Evolutionary conservation across 2,113 vertebrate genomes (phyloP).

Genomic region (Dendropsophus ebraccatus): DNA sequence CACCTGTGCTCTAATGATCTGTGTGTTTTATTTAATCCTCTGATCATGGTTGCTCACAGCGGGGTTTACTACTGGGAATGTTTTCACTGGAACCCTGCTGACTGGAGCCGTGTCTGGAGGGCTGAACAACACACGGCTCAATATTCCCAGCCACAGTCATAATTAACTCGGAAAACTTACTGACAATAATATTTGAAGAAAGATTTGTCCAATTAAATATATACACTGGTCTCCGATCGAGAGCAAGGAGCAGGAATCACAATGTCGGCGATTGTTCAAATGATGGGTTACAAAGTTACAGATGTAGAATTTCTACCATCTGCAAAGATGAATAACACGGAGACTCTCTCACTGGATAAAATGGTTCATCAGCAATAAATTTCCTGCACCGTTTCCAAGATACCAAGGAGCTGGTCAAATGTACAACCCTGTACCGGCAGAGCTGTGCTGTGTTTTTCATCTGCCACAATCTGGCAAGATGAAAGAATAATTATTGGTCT

Average conservation of each 20-base stretch:
- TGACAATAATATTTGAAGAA: constrained; percentile 45
- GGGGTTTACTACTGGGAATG: neutral
- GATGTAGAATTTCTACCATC: neutral
- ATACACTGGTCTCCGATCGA: neutral
- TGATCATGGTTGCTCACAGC: constrained; percentile 27
- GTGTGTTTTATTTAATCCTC: constrained; percentile 37
- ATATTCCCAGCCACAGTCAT: constrained; percentile 21
- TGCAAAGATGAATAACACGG: neutral
- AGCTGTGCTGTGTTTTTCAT: neutral
- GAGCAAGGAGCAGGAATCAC: neutral
- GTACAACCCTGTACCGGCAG: neutral
- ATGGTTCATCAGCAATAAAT: neutral
- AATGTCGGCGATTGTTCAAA: neutral
- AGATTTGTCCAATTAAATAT: constrained; percentile 39
- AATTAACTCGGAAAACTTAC: constrained; percentile 28
- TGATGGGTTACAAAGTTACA: neutral
- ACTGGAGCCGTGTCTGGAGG: constrained; percentile 29
- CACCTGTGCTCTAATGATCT: constrained; percentile 25
- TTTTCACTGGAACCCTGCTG: constrained; percentile 31
- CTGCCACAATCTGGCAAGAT: too few species aligned
- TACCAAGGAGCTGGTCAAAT: too few species aligned
- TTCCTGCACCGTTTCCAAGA: too few species aligned
- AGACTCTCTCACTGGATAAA: neutral
- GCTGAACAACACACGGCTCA: constrained; percentile 25
- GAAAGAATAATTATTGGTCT: too few species aligned